These are phyloP conservation scores for Drosophila fulvimacula DNA, from an alignment of 2,888 invertebrate species.

Conservation along the genomic window DNA sequence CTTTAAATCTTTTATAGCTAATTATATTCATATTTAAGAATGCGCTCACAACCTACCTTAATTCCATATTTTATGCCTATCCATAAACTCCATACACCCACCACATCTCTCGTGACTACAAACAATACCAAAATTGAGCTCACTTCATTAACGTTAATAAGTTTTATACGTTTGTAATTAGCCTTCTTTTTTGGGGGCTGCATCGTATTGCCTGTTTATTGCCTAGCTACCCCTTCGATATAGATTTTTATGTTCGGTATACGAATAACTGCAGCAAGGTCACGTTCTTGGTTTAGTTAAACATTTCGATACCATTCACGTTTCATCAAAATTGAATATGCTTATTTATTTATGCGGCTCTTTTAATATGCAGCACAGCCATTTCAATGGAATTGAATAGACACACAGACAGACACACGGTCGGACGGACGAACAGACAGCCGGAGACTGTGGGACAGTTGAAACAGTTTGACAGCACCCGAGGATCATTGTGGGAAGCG, in stretches of 20 bases:
- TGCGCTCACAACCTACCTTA: not conserved
- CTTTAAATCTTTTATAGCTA: not conserved
- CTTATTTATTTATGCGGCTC: slow-evolving; percentile 77
- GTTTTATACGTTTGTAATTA: slow-evolving; percentile 7
- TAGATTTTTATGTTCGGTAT: slow-evolving; percentile 13
- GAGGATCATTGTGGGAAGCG: slow-evolving; percentile 23
- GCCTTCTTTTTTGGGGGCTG: not conserved
- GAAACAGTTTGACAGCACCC: slow-evolving; percentile 10
- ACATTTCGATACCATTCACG: slow-evolving; percentile 77
- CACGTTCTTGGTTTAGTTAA: slow-evolving; percentile 72
- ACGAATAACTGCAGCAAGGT: slow-evolving; percentile 52
- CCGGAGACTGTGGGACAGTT: slow-evolving; percentile 3
- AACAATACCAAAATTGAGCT: not conserved
- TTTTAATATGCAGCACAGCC: slow-evolving; percentile 72
- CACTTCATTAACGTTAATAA: slow-evolving; percentile 14
- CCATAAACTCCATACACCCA: not conserved
- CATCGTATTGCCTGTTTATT: not conserved
- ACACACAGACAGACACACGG: not conserved
- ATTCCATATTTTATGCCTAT: not conserved
- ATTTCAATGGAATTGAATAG: slow-evolving; percentile 62
- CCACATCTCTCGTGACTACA: slow-evolving; percentile 2
- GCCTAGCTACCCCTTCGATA: slow-evolving; percentile 21
- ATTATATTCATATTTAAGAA: not conserved
- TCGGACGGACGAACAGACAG: not conserved
- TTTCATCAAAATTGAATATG: slow-evolving; percentile 78